A percentile compares a stretch with the other conserved stretches of the same genome.
Conservation (phyloP, 2,113 vertebrate genomes). For the cattle (Bos taurus) region ARS-UCD2.0 NC_037333.1:110259501-110260000, state of each 20-base stretch:
- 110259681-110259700: not conserved
- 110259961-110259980: not conserved
- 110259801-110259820: not conserved
- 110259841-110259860: not conserved
- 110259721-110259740: not conserved
- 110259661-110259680: not conserved
- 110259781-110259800: not conserved
- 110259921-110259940: not conserved
- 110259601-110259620: not conserved
- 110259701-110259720: not conserved
- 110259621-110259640: not conserved
- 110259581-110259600: not conserved
- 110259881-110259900: not conserved
- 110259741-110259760: not conserved
- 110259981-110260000: not conserved
- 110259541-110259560: not conserved
- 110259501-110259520: not conserved
- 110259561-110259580: not conserved
- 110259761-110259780: not conserved
- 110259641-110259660: not conserved
- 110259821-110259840: not conserved
- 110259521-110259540: not conserved
- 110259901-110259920: not conserved
- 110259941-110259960: not conserved
- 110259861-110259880: accelerated